A percentile compares a stretch with the other conserved stretches of the same genome.
Conservation (phyloP, 1,140 invertebrate genomes). For the Cotesia vestalis region DNA sequence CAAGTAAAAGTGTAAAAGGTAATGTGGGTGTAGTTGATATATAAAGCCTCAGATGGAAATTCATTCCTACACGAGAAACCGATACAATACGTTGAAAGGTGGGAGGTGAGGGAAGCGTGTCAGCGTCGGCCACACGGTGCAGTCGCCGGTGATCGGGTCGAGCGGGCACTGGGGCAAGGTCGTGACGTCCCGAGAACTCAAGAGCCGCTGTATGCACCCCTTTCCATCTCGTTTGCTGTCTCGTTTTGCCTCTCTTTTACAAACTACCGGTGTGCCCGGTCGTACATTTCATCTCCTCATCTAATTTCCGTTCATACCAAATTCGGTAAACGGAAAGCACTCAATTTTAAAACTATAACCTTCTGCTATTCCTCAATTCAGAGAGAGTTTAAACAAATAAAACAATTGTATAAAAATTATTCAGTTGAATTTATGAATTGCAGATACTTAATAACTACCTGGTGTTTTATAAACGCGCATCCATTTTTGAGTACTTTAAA, state of each 20-base stretch:
- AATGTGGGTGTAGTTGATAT: not conserved
- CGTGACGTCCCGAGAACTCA: conserved; percentile 37
- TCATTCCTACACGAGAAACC: conserved; percentile 30
- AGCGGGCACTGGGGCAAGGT: conserved; percentile 57
- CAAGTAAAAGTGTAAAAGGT: not conserved
- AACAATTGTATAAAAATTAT: not conserved
- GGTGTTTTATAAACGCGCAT: too few species aligned
- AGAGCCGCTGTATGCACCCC: conserved; percentile 2
- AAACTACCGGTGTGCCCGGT: not conserved
- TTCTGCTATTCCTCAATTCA: not conserved
- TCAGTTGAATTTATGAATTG: too few species aligned
- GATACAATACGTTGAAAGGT: conserved; percentile 28
- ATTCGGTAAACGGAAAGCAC: conserved; percentile 39
- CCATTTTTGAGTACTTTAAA: too few species aligned
- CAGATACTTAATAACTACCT: too few species aligned
- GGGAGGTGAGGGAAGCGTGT: conserved; percentile 16
- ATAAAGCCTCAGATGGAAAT: conserved; percentile 18
- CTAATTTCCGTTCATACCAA: conserved; percentile 34
- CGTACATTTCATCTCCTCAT: conserved; percentile 18
- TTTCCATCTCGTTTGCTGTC: not conserved
- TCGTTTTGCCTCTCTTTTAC: not conserved
- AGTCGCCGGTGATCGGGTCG: conserved; percentile 44
- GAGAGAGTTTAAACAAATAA: not conserved
- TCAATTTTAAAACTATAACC: conserved; percentile 18
- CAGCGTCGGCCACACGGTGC: conserved; percentile 26